Evolutionary conservation across 2,888 invertebrate species (phyloP), one percentile per base, ranked within the genome.

Genomic region (Zygothrica quintamaculata): DNA sequence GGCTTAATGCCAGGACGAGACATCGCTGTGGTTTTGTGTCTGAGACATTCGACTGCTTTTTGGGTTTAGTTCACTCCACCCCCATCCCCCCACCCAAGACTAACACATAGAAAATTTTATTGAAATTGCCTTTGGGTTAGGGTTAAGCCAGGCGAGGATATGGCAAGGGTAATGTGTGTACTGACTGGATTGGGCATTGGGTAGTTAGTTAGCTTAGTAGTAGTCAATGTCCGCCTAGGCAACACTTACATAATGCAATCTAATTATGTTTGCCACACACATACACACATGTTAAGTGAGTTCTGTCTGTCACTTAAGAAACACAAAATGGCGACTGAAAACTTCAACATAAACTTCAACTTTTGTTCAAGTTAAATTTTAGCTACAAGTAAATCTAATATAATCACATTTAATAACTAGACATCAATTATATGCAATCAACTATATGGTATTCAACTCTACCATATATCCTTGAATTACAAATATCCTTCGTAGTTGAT

Each of bases 161-260:
- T n/a, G n/a, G n/a, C n/a, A n/a, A 4, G 13, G 31, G 9, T 3
- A 3, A 3, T n/a, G 6, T 15, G n/a, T n/a, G n/a, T n/a, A n/a
- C n/a, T n/a, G n/a, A n/a, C n/a, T n/a, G 46, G 25, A 0, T 9
- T 8, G 26, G 37, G 47, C 18, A 43, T 22, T 6, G 31, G 2
- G 40, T 8, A 36, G 8, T 9, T 13, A 9, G 5, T 13, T 15
- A 7, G 62, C 18, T 9, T 22, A 18, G 53, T 40, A 13, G 59
- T 31, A 40, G 22, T 44, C 65, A 53, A 50, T 51, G 40, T 53
- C 58, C 60, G 72, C 48, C 75, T 59, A 43, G 78, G 70, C 65
- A 74, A 81, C 82, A 80, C 82, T 84, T 73, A 87, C 69, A 78
- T 88, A 85, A 75, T 86, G 86, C 86, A 86, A 82, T 86, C 86